A percentile compares a stretch with the other conserved stretches of the same genome.
phyloP scores from a whole-genome alignment of 1,140 invertebrate genomes.

The Galleria mellonella region DNA sequence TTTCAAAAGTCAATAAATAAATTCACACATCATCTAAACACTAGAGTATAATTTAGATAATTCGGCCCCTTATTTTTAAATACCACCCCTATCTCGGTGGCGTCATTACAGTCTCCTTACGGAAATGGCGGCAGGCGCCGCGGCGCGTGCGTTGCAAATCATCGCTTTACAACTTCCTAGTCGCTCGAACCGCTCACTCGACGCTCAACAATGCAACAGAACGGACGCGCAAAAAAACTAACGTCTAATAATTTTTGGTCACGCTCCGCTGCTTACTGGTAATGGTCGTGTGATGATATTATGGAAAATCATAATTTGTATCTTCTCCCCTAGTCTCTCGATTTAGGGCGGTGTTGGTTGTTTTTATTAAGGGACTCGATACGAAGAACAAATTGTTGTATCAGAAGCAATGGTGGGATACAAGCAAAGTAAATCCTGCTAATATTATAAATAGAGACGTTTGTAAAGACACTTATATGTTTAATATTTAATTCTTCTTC shows the following conservation, averaged over 20 bases:
- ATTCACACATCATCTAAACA: not conserved
- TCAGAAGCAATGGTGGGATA: too few relatives aligned
- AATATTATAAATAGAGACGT: too few relatives aligned
- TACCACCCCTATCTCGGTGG: too few relatives aligned
- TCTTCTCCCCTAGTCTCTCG: conserved; percentile 23
- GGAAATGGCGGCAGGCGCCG: conserved; percentile 62
- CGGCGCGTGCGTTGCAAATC: conserved; percentile 72
- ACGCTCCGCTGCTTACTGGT: conserved; percentile 40
- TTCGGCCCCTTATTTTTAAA: too few relatives aligned
- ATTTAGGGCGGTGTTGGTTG: not conserved
- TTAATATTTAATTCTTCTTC: too few relatives aligned
- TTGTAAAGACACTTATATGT: too few relatives aligned
- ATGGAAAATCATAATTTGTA: conserved; percentile 68
- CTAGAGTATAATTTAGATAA: conserved; percentile 13
- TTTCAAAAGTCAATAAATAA: too few relatives aligned
- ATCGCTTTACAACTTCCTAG: conserved; percentile 70
- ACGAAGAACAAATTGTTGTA: too few relatives aligned
- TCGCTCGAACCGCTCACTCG: conserved; percentile 18
- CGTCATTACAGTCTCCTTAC: conserved; percentile 49
- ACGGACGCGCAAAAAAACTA: conserved; percentile 46
- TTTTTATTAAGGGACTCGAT: too few relatives aligned
- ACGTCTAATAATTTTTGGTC: conserved; percentile 56
- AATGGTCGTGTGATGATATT: conserved; percentile 61
- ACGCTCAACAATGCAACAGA: conserved; percentile 25
- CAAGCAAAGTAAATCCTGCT: too few relatives aligned